Evolutionary conservation across 2,888 invertebrate species (phyloP).

Genomic region (Xanthorhoe spadicearia): DNA sequence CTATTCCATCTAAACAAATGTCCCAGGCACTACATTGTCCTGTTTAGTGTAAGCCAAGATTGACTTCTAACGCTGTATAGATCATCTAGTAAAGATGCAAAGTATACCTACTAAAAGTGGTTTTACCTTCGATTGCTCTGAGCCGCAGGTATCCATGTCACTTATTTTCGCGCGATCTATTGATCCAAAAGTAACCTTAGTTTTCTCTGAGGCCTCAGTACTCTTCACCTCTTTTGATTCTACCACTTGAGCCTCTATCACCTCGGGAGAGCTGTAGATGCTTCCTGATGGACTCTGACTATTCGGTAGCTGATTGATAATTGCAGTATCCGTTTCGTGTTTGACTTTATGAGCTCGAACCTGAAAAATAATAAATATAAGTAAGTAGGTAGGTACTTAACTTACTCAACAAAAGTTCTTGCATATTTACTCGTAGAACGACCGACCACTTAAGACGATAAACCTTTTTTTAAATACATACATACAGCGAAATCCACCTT

Average conservation of each 20-base stretch:
- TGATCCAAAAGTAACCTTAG: constrained; percentile 16
- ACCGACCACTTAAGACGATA: too few relatives aligned
- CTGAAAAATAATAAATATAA: constrained; percentile 10
- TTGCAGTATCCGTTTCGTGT: background rate
- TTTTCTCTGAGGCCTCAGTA: constrained; percentile 5
- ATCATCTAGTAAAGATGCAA: too few relatives aligned
- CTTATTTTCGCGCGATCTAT: background rate
- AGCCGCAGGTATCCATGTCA: background rate
- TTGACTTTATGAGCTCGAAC: constrained; percentile 15
- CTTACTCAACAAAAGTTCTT: too few relatives aligned
- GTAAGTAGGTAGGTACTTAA: too few relatives aligned
- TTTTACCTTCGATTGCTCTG: background rate
- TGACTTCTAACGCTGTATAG: too few relatives aligned
- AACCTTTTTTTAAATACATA: too few relatives aligned
- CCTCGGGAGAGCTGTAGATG: background rate
- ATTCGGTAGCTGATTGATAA: background rate
- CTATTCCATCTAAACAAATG: too few relatives aligned
- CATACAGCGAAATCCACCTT: too few relatives aligned
- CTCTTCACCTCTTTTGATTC: background rate
- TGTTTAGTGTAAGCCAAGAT: too few relatives aligned
- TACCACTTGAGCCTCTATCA: background rate
- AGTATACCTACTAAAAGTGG: too few relatives aligned
- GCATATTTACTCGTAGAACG: too few relatives aligned
- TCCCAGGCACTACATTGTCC: too few relatives aligned
- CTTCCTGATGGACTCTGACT: constrained; percentile 13